Percentiles rank a stretch among this genome's conserved stretches.
These are phyloP conservation scores for Forpus xanthops DNA, from an alignment of 2,797 vertebrate genomes.

Conservation along the genomic window DNA sequence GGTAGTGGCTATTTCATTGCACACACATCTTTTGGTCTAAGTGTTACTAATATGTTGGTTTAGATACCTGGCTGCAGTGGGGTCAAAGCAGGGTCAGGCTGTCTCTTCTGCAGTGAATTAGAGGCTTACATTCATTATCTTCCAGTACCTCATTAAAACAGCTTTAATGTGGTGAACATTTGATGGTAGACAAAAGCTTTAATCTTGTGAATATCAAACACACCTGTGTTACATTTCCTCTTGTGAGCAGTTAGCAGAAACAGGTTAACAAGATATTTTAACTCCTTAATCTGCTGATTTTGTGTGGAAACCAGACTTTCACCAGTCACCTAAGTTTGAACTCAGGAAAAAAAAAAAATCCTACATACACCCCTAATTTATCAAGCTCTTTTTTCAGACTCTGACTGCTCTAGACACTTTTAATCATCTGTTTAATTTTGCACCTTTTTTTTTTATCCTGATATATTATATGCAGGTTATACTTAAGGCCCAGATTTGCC, in stretches of 20 bases:
- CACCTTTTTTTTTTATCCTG: conserved; percentile 55
- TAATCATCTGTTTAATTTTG: conserved; percentile 75
- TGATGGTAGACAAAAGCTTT: conserved; percentile 77
- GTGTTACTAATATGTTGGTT: conserved; percentile 69
- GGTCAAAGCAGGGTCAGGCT: conserved; percentile 71
- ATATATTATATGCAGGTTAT: conserved; percentile 74
- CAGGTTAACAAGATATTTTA: conserved; percentile 75
- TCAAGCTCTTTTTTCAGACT: conserved; percentile 63
- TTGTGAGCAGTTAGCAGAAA: conserved; percentile 71
- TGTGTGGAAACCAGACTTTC: conserved; percentile 63
- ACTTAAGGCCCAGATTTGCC: conserved; percentile 69
- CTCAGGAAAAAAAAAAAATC: not conserved
- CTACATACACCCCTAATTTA: conserved; percentile 53
- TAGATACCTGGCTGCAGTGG: conserved; percentile 73
- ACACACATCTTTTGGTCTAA: conserved; percentile 1
- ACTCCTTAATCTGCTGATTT: conserved; percentile 66
- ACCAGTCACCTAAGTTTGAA: conserved; percentile 63
- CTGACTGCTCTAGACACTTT: conserved; percentile 63
- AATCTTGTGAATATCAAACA: conserved; percentile 77
- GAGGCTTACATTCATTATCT: conserved; percentile 78
- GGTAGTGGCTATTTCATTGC: not conserved
- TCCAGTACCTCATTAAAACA: conserved; percentile 76
- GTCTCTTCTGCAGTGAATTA: conserved; percentile 74
- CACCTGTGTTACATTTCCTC: conserved; percentile 81
- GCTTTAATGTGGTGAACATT: conserved; percentile 78